A percentile compares a stretch with the other conserved stretches of the same genome.
phyloP scores from a whole-genome alignment of 2,113 vertebrate species.

The Petrocephalus microphthalmus region DNA sequence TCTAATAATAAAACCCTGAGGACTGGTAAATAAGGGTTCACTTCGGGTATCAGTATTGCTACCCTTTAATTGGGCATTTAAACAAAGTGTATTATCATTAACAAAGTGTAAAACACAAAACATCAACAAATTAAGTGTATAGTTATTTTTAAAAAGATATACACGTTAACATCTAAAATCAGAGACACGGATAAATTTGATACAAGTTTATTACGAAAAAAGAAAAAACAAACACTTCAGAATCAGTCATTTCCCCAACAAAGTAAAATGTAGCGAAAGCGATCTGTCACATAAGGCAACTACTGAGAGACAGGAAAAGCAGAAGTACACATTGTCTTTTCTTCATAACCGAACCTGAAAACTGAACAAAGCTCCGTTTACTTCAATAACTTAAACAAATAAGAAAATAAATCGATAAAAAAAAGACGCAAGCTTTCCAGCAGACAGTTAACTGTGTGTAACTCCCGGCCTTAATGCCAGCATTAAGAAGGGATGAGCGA shows the following conservation, averaged over 20 bases:
- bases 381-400: conserved; percentile 86
- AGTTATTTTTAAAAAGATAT: neutral
- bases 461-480: conserved; percentile 85
- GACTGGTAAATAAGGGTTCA: neutral
- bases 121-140: too few relatives aligned
- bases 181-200: conserved; percentile 32
- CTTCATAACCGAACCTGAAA: conserved; percentile 69
- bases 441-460: conserved; percentile 47
- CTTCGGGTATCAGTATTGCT: neutral
- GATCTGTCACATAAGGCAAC: conserved; percentile 69
- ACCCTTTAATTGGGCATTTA: neutral
- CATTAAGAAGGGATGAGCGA: conserved; percentile 70
- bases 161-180: neutral
- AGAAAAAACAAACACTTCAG: conserved; percentile 69
- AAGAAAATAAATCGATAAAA: conserved; percentile 49
- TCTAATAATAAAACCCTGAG: neutral
- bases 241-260: conserved; percentile 39
- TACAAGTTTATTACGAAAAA: conserved; percentile 83
- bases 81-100: neutral
- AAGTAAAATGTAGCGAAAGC: conserved; percentile 66
- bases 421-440: conserved; percentile 56
- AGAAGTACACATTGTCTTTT: conserved; percentile 70
- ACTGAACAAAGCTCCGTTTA: conserved; percentile 47
- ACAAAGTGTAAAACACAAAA: too few relatives aligned
- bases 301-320: conserved; percentile 56